Evolutionary conservation across 2,888 invertebrate species (phyloP).

Genomic region (Spialia ferax): DNA sequence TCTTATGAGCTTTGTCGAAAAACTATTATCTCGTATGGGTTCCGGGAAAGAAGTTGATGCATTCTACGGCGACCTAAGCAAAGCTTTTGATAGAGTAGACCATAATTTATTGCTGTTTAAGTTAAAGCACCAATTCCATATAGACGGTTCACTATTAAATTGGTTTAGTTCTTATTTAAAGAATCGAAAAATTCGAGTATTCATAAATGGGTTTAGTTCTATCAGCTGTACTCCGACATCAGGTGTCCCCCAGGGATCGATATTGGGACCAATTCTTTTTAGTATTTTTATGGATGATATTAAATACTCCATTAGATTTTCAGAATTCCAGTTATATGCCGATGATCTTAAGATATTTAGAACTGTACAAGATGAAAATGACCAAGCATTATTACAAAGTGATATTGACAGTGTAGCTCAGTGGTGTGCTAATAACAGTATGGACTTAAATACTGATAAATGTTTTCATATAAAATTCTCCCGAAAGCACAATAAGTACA

Average conservation of each 20-base stretch:
- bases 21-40: neutral
- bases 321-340: conserved; percentile 15
- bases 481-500: conserved; percentile 6
- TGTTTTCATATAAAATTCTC: conserved; percentile 19
- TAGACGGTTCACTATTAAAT: neutral
- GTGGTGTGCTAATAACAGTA: neutral
- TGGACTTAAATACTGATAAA: neutral
- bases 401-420: conserved; percentile 8
- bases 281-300: conserved; percentile 15
- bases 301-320: conserved; percentile 9
- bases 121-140: conserved; percentile 13
- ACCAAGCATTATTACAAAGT: neutral
- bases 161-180: conserved; percentile 21
- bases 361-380: neutral
- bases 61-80: conserved; percentile 4
- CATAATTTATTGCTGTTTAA: conserved; percentile 13
- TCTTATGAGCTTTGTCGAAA: conserved; percentile 2
- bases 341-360: conserved; percentile 16
- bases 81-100: conserved; percentile 12
- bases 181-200: conserved; percentile 14
- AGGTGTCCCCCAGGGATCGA: conserved; percentile 15
- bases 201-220: neutral
- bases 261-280: conserved; percentile 25
- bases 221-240: neutral
- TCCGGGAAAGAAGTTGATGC: conserved; percentile 7